Base-by-base conservation (phyloP, 2,797 vertebrate genomes). In the Ctenopoma kingsleyae region DNA sequence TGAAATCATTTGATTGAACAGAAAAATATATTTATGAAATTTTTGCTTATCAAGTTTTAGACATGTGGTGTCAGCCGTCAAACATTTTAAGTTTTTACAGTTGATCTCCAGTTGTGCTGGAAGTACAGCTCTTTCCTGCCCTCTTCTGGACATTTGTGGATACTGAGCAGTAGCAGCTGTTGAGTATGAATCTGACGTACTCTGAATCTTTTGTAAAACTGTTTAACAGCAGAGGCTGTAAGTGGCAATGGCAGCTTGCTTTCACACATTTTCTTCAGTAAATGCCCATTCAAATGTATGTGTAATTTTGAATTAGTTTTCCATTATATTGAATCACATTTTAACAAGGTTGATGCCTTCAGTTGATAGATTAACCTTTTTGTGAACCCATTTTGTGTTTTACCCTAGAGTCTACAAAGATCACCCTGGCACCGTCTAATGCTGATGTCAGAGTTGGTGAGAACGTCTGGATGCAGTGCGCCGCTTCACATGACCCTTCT, bases 361-460 rank as follows among this genome's bases (percentile, higher is more conserved):
- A 41, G 16, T 6, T 2, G 17, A 13, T 20, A 16, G 7, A 25
- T 2, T 15, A 11, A 8, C 19, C 30, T 53, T 56, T 43, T 8
- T 6, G 25, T 67, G 3, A 25, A 20, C 58, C 22, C 13, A 25
- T 22, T 16, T 16, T 50, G 5, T 69, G 6, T 43, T 16, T 88
- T 44, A 41, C 78, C 65, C 20, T 89, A 99, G 98, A 98, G 57
- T 95, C 97, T 70, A 99, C 98, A 25, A 96, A 95, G 84, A 99
- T 99, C 91, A 98, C 95, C 22, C 84, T 98, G 91, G 94, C 96
- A 9, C 98, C 98, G 0, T 81, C 96, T 63, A 97, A 96, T 2
- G 93, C 95, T 8, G 97, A 99, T 15, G 93, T 99, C 69, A 97
- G 94, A 3, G 96, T 95, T 61, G 97, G 98, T 11, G 95, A 97